A percentile compares a stretch with the other conserved stretches of the same genome.
These are phyloP conservation scores for Coelopa pilipes DNA, from an alignment of 2,888 invertebrate species.

Conservation along the genomic window DNA sequence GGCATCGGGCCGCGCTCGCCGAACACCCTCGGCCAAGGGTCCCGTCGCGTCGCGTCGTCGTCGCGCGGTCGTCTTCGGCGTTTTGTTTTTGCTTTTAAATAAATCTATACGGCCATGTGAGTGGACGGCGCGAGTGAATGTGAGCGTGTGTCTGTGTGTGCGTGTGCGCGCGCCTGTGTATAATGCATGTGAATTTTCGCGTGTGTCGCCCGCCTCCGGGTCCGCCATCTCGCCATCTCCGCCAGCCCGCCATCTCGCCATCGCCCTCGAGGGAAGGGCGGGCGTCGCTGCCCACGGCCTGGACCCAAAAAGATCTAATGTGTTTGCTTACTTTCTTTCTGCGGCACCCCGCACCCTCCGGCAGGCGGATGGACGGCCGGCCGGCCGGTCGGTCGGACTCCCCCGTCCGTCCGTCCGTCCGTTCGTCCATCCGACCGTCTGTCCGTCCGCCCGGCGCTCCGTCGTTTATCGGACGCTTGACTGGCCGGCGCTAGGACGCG, in stretches of 20 bases:
- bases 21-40: constrained; percentile 25
- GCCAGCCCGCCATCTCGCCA: no score
- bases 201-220: constrained; percentile 32
- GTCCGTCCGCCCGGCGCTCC: constrained; percentile 1
- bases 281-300: constrained; percentile 26
- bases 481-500: constrained; percentile 24
- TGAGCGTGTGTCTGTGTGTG: neutral
- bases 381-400: constrained; percentile 2
- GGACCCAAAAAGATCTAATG: constrained; percentile 36
- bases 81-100: constrained; percentile 15
- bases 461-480: neutral
- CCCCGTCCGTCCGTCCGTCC: neutral
- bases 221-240: no score
- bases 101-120: constrained; percentile 16
- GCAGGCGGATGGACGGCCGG: neutral
- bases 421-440: neutral
- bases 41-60: neutral
- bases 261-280: neutral
- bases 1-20: constrained; percentile 12
- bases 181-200: constrained; percentile 32
- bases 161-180: neutral
- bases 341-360: constrained; percentile 30
- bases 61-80: neutral
- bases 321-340: constrained; percentile 33
- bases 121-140: neutral